phyloP scores from a whole-genome alignment of 2,888 invertebrate genomes.

The Parnassius glacialis region DNA sequence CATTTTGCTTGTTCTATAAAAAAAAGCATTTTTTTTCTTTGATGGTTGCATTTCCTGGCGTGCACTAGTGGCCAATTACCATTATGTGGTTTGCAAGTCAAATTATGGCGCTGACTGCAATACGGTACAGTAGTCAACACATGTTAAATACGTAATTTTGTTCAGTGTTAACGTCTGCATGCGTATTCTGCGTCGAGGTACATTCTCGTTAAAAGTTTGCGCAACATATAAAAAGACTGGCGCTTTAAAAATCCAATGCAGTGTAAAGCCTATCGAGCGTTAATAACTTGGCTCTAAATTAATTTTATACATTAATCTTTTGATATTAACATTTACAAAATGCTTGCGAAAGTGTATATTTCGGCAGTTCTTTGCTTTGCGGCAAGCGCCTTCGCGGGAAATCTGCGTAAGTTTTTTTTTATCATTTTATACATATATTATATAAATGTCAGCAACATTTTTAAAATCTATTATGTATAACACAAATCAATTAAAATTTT shows the following conservation, averaged over 20 bases:
- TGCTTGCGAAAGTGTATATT: slow-evolving; percentile 52
- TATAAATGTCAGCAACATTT: too few species aligned
- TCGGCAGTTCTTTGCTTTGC: slow-evolving; percentile 41
- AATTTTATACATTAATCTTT: slow-evolving; percentile 7
- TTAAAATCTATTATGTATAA: too few species aligned
- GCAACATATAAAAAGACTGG: slow-evolving; percentile 24
- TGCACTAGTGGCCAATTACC: too few species aligned
- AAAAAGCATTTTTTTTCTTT: too few species aligned
- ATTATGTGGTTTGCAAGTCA: too few species aligned
- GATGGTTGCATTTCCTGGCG: too few species aligned
- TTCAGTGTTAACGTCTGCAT: background rate
- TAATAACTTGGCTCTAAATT: slow-evolving; percentile 5
- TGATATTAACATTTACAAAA: slow-evolving; percentile 32
- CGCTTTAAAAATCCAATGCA: slow-evolving; percentile 23
- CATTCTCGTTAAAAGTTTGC: slow-evolving; percentile 18
- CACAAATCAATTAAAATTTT: too few species aligned
- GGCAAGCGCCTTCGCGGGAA: slow-evolving; percentile 42
- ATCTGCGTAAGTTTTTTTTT: slow-evolving; percentile 50
- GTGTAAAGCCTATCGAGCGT: slow-evolving; percentile 15
- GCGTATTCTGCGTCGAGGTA: slow-evolving; percentile 6
- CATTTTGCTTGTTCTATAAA: too few species aligned
- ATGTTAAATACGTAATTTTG: background rate
- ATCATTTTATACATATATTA: too few species aligned
- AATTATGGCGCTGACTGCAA: too few species aligned
- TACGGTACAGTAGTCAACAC: background rate